Base-by-base conservation (phyloP, 2,888 invertebrate genomes). In the Drosophila melanosoma region DNA sequence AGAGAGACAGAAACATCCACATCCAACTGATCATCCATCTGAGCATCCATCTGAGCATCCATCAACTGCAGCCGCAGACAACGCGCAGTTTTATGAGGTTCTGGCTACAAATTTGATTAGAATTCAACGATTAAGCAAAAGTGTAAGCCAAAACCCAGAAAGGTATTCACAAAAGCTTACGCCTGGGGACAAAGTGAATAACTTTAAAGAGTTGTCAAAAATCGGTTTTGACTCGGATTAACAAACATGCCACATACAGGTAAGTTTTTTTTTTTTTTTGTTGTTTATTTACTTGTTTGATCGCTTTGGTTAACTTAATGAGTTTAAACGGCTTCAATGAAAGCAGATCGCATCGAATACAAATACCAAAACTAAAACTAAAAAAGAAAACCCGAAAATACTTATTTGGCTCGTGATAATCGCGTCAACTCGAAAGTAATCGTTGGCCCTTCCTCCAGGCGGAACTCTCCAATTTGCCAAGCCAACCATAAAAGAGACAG, bases 181-280 rank as follows among this genome's bases (percentile, higher is more conserved):
- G 64, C 66, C 67, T 63, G 64, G 64, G 62, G 29, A 29, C 29
- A 29, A 29, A 29, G 29, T 29, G 29, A 4, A 29, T 29, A 29
- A 36, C 45, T 72, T 69, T 75, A 73, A 84, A 76, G 69, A 80
- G 81, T 79, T 81, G 73, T 69, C 60, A 66, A 54, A 69, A 74
- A 57, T 58, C 69, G n/a, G 35, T 59, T 52, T 63, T 56, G 67
- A 74, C 40, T 67, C 53, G 57, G 67, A 63, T 74, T 76, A 68
- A 68, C 61, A 65, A 79, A 61, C 61, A 89, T 89, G 88, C 88
- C 88, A 42, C 88, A 89, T 81, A 89, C 88, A 83, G 88, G 88
- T 89, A 69, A 90, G 87, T 81, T 61, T 63, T 45, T 36, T 53
- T 49, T 81, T 61, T 63, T 40, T 33, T 53, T 52, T 56, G 11